Evolutionary conservation across 1,140 invertebrate species (phyloP).

Genomic region (Zaprionus ghesquierei): DNA sequence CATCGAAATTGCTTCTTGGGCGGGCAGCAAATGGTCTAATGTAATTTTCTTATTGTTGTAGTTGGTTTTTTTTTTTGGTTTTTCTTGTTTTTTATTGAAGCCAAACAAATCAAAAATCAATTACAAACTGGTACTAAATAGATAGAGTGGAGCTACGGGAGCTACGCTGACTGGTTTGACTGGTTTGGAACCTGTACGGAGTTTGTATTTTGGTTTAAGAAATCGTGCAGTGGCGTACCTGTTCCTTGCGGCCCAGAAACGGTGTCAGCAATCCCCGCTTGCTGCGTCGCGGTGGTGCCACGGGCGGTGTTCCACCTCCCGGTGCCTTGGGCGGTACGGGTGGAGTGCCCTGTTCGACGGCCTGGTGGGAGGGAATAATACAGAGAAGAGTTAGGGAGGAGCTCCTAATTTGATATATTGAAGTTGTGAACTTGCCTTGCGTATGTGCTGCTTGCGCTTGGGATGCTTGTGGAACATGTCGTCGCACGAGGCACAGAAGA

Average conservation of each 20-base stretch:
- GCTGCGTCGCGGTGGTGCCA: constrained; percentile 92
- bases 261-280: constrained; percentile 83
- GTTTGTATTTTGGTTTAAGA: constrained; percentile 70
- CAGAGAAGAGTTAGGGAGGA: not conserved
- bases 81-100: constrained; percentile 65
- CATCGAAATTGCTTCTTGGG: constrained; percentile 8
- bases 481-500: constrained; percentile 93
- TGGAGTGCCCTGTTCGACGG: constrained; percentile 84
- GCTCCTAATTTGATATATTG: not conserved
- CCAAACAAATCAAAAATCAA: constrained; percentile 48
- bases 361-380: constrained; percentile 25
- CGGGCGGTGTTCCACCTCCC: constrained; percentile 85
- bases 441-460: constrained; percentile 90
- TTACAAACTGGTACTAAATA: constrained; percentile 73
- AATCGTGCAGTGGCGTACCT: constrained; percentile 84
- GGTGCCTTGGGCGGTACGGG: constrained; percentile 91
- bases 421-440: constrained; percentile 85
- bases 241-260: constrained; percentile 82
- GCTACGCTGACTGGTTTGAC: constrained; percentile 12
- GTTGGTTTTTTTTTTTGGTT: constrained; percentile 13
- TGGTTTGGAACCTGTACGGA: constrained; percentile 34
- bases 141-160: constrained; percentile 21
- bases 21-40: constrained; percentile 42
- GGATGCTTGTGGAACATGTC: constrained; percentile 97
- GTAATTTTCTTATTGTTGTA: constrained; percentile 25